Base-by-base conservation (phyloP, 2,888 invertebrate genomes). In the Drosophila neotestacea region DNA sequence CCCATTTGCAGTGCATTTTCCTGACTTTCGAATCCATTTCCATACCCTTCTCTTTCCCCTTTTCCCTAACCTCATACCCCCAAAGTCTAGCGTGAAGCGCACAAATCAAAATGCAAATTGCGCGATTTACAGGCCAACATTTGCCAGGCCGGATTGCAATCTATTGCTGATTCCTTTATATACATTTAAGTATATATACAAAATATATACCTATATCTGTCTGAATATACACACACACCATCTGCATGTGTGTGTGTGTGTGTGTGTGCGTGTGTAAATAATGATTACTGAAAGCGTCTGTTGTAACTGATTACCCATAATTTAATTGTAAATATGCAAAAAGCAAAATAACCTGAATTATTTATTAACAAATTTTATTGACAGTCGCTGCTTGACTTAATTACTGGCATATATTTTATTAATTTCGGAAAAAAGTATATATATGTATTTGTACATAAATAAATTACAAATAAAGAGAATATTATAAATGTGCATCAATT, bases 311-410 rank as follows among this genome's bases (percentile, higher is more conserved):
- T 85, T 85, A 82, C 87, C 87, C 87, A 85, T 85, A 87, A 85
- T 85, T 82, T 85, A 87, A 85, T 87, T 87, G 84, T 87, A 77
- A 87, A 85, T 85, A 82, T 82, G 79, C 84, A 79, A 83, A 85
- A 87, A 88, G 86, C 76, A 84, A 86, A 84, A 84, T 84, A 86
- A 72, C 74, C 78, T 88, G 84, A 88, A 88, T 86, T 85, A 88
- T 86, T 88, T 86, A 86, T 88, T 84, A 77, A 86, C 80, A 88
- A 86, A 82, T 77, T 86, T 82, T 85, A 87, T 87, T 88, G 88
- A 88, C 89, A 88, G 88, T 83, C 80, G 78, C 83, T 81, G 81
- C 87, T 87, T 87, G 89, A 87, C 89, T 87, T 87, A 88, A 87
- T 87, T 87, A 87, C 86, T 83, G 81, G 79, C 80, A 81, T 77